Conservation (phyloP, 2,113 vertebrate genomes). For the Calyptomena viridis region DNA sequence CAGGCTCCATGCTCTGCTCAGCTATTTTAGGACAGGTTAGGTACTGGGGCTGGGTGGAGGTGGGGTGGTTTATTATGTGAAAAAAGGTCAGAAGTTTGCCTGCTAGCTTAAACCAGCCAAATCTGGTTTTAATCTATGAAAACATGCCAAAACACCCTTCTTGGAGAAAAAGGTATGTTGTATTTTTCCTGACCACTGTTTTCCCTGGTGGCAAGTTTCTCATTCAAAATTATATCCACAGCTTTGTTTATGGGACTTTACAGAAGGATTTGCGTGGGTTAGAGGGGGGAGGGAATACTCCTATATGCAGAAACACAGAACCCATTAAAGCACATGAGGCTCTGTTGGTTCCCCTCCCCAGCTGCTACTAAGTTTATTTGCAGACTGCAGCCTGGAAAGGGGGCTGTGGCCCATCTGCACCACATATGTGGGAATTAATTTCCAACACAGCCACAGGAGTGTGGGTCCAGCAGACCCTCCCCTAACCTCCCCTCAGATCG, state of each 20-base stretch:
- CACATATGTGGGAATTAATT: slow-evolving; percentile 5
- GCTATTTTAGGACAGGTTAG: slow-evolving; percentile 19
- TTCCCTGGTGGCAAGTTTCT: slow-evolving; percentile 29
- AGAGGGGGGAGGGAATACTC: background rate
- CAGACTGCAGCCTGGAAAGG: background rate
- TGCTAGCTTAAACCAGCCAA: slow-evolving; percentile 13
- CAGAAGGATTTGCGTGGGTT: slow-evolving; percentile 1
- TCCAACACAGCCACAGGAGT: background rate
- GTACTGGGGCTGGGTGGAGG: fast-evolving
- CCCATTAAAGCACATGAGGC: background rate
- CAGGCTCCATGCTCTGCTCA: background rate
- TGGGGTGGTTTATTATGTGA: background rate
- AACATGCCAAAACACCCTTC: background rate
- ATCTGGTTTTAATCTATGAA: slow-evolving; percentile 39
- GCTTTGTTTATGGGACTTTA: slow-evolving; percentile 32
- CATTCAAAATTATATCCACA: background rate
- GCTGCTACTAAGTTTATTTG: slow-evolving; percentile 19
- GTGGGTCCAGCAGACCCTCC: background rate
- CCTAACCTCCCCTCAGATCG: background rate
- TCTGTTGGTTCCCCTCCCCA: background rate
- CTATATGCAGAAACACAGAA: background rate
- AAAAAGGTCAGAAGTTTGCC: slow-evolving; percentile 53
- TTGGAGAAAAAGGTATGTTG: background rate
- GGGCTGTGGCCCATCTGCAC: slow-evolving; percentile 11
- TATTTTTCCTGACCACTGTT: background rate